phyloP scores from a whole-genome alignment of 1,140 invertebrate genomes.

The Brachionus manjavacas region DNA sequence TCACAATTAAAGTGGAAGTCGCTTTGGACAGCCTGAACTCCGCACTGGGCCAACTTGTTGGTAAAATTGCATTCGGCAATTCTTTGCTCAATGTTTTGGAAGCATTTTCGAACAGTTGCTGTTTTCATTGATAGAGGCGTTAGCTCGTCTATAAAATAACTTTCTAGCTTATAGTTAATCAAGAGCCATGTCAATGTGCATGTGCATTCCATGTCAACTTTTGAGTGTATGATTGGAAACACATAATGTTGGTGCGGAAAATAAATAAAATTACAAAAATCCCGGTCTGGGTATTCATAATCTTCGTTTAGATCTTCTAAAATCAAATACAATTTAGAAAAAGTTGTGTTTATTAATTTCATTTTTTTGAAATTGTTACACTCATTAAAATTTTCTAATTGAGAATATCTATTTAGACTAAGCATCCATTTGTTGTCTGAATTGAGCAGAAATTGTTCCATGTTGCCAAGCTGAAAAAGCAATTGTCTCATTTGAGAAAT shows the following conservation, averaged over 20 bases:
- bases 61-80: background rate
- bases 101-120: background rate
- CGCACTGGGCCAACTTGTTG: background rate
- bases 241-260: background rate
- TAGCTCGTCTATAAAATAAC: background rate
- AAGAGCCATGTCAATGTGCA: background rate
- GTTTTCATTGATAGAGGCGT: background rate
- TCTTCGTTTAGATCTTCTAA: background rate
- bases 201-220: background rate
- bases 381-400: background rate
- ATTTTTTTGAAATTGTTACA: background rate
- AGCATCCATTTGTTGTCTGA: background rate
- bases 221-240: background rate
- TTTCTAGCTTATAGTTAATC: background rate
- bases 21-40: background rate
- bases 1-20: background rate
- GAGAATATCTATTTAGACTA: background rate
- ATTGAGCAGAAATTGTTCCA: background rate
- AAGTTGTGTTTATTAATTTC: background rate
- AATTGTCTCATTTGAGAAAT: background rate
- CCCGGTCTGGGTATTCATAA: background rate
- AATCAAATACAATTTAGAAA: background rate
- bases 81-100: background rate
- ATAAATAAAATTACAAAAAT: background rate
- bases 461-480: background rate